Conservation (phyloP, 1,140 invertebrate genomes). For the Tenebrio molitor region DNA sequence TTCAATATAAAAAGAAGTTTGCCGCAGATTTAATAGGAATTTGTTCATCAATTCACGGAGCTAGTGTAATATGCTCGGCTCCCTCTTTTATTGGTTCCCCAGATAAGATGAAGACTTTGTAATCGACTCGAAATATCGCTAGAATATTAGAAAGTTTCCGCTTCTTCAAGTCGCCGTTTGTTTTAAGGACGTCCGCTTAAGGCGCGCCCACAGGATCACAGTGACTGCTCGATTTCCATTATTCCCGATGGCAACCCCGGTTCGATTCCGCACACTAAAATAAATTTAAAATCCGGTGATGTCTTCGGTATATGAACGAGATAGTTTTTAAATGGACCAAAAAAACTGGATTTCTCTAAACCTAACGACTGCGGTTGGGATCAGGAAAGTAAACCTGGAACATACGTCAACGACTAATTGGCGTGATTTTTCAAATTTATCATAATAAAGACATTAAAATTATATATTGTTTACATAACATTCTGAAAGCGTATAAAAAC, state of each 20-base stretch:
- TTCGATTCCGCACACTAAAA: no score
- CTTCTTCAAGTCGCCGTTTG: constrained; percentile 39
- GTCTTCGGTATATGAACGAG: no score
- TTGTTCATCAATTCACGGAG: constrained; percentile 66
- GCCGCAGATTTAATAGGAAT: constrained; percentile 66
- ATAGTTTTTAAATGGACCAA: no score
- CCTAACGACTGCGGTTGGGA: background rate
- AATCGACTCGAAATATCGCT: constrained; percentile 54
- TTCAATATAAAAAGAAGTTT: constrained; percentile 66
- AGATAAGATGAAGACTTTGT: constrained; percentile 55
- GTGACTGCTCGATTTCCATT: constrained; percentile 1
- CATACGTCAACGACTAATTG: constrained; percentile 18
- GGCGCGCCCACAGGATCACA: background rate
- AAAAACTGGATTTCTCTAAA: no score
- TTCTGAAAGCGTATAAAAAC: constrained; percentile 41
- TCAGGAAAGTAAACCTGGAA: constrained; percentile 7
- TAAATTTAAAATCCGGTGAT: no score
- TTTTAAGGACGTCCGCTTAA: constrained; percentile 25
- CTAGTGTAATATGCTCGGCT: constrained; percentile 59
- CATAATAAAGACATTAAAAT: constrained; percentile 48
- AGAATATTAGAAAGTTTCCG: constrained; percentile 55
- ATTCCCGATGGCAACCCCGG: background rate
- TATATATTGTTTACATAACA: constrained; percentile 29
- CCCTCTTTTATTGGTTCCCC: constrained; percentile 59
- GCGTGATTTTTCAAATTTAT: constrained; percentile 33